phyloP scores from a whole-genome alignment of 1,140 invertebrate genomes.

The Patella vulgata region DNA sequence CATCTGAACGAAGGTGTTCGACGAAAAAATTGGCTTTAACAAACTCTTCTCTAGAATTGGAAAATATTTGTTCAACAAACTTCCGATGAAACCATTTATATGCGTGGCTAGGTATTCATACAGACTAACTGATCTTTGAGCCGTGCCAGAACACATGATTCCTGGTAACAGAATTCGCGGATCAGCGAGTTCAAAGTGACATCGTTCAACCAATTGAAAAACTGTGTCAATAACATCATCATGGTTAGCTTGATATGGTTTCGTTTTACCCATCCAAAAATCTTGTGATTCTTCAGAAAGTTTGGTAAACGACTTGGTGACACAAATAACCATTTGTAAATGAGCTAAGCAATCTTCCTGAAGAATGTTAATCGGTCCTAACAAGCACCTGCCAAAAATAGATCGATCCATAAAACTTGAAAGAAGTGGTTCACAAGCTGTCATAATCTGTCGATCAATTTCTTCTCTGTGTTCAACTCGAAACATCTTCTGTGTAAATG shows the following conservation, averaged over 20 bases:
- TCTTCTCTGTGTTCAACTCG: slow-evolving; percentile 23
- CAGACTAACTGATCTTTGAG: slow-evolving; percentile 33
- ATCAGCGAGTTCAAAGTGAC: background rate
- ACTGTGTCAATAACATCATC: slow-evolving; percentile 15
- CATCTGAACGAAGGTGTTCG: slow-evolving; percentile 26
- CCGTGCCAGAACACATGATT: slow-evolving; percentile 17
- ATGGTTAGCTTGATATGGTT: background rate
- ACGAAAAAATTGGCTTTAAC: slow-evolving; percentile 29
- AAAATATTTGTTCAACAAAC: slow-evolving; percentile 46
- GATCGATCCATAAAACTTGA: slow-evolving; percentile 33
- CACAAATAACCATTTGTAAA: slow-evolving; percentile 10
- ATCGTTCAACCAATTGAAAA: slow-evolving; percentile 18
- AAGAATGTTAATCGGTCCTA: background rate
- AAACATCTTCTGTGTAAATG: no score
- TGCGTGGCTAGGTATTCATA: slow-evolving; percentile 52
- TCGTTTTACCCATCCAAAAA: slow-evolving; percentile 13
- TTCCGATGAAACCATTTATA: slow-evolving; percentile 51
- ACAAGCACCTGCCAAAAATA: slow-evolving; percentile 27
- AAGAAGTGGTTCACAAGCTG: slow-evolving; percentile 40
- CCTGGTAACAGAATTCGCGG: slow-evolving; percentile 11
- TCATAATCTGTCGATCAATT: slow-evolving; percentile 41
- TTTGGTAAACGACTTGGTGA: slow-evolving; percentile 18
- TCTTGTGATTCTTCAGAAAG: slow-evolving; percentile 17
- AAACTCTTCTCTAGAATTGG: slow-evolving; percentile 32
- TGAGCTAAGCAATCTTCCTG: slow-evolving; percentile 1